Evolutionary conservation across 2,113 vertebrate genomes (phyloP).

Genomic region (Ceuthmochares aereus): DNA sequence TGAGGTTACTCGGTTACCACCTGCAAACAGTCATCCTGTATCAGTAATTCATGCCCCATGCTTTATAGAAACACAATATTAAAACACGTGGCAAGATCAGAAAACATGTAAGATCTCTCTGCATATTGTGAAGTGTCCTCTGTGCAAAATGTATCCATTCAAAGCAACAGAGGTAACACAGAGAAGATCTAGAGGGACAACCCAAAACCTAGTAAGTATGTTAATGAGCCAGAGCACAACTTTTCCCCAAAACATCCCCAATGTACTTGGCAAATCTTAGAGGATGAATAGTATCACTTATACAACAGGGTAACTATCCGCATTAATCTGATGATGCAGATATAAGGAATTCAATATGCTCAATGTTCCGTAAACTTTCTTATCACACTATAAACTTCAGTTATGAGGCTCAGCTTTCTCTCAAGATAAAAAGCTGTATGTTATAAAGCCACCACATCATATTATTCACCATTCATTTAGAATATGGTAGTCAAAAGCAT

Average conservation of each 20-base stretch:
- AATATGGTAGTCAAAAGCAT: not conserved
- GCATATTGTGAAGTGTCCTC: not conserved
- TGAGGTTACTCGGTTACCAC: not conserved
- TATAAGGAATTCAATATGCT: not conserved
- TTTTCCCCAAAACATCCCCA: not conserved
- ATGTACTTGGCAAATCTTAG: not conserved
- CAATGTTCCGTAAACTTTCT: not conserved
- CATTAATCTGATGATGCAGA: not conserved
- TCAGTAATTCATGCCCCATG: not conserved
- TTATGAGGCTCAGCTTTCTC: not conserved
- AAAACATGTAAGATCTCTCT: not conserved
- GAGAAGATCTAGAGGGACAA: not conserved
- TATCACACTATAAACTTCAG: not conserved
- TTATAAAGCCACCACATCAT: not conserved
- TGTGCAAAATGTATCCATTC: not conserved
- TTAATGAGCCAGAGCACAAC: not conserved
- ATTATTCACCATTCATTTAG: not conserved
- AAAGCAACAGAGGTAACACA: not conserved
- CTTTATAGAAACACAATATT: not conserved
- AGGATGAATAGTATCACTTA: not conserved
- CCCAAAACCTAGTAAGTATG: not conserved
- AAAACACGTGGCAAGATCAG: not conserved
- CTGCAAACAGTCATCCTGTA: not conserved
- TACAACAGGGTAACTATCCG: not conserved
- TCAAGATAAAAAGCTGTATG: not conserved